Base-by-base conservation (phyloP, 2,888 invertebrate species). In the Melanostoma scalare region DNA sequence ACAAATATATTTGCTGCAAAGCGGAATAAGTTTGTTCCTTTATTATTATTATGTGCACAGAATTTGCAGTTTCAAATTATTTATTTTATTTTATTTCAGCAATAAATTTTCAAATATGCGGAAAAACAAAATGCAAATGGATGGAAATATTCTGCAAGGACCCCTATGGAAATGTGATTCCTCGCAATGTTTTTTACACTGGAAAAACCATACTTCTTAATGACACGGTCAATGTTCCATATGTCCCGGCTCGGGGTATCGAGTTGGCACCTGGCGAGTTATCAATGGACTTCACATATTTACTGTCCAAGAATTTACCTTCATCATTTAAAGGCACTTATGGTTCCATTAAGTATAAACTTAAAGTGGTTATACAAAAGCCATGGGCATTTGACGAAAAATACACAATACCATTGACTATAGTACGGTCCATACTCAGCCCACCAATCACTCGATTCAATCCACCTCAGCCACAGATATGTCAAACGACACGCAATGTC, bases 71-170 rank as follows among this genome's bases (percentile, higher is more conserved):
- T 36, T 30, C 8, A 31, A 3, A n/a, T 10, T 50, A 6, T 10
- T 40, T 65, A 61, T 46, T 63, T 38, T n/a, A 8, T 58, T 60
- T 78, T 0, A 52, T 46, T 60, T 53, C 56, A 91, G 91, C 91
- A 30, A 90, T 91, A 3, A 90, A 89, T 87, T 87, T 90, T n/a
- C 90, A 90, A 87, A 89, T 91, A 5, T 89, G 89, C 36, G 91
- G 90, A 30, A 90, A 91, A 56, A 91, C 91, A 4, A 91, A 91
- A 87, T 91, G 91, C 86, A 90, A 90, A 84, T 91, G 91, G 91
- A 89, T 89, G 76, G 91, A 91, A 87, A 89, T 91, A 58, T 82
- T 91, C 52, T 89, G 89, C 31, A 89, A 90, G 79, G 90, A 90
- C 65, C 87, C 88, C 0, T 87, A 87, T 67, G 89, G 88, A 75